Evolutionary conservation across 2,113 vertebrate genomes (phyloP).

Genomic region (Montifringilla adamsi): DNA sequence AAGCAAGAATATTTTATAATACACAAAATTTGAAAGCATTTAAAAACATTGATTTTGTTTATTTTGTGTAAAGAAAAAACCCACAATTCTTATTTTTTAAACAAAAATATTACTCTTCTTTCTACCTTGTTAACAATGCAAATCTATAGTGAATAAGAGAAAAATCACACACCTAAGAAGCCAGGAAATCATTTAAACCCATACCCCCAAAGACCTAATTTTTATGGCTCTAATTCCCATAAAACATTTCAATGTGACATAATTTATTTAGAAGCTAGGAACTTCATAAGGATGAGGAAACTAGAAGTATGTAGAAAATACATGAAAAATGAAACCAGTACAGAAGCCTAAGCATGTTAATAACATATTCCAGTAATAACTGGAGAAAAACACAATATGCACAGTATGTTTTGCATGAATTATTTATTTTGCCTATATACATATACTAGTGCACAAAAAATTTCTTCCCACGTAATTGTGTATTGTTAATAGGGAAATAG

Average conservation of each 20-base stretch:
- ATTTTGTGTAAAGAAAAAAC: neutral
- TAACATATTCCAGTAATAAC: slow-evolving; percentile 40
- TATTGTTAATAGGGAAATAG: neutral
- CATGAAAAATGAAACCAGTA: slow-evolving; percentile 34
- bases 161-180: slow-evolving; percentile 10
- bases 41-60: neutral
- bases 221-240: slow-evolving; percentile 23
- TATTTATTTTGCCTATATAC: slow-evolving; percentile 27
- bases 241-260: slow-evolving; percentile 24
- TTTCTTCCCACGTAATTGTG: neutral
- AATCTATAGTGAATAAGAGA: neutral
- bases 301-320: slow-evolving; percentile 1
- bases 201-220: neutral
- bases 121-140: neutral
- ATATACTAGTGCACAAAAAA: neutral
- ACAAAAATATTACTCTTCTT: neutral
- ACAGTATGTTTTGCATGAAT: slow-evolving; percentile 37
- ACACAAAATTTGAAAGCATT: neutral
- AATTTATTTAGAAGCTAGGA: slow-evolving; percentile 41
- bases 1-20: neutral
- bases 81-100: neutral
- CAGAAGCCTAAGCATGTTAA: slow-evolving; percentile 14
- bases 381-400: neutral
- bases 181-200: slow-evolving; percentile 1
- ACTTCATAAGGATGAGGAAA: neutral